These are phyloP conservation scores for Centruroides sculpturatus DNA, from an alignment of 1,140 invertebrate genomes.

Conservation along the genomic window DNA sequence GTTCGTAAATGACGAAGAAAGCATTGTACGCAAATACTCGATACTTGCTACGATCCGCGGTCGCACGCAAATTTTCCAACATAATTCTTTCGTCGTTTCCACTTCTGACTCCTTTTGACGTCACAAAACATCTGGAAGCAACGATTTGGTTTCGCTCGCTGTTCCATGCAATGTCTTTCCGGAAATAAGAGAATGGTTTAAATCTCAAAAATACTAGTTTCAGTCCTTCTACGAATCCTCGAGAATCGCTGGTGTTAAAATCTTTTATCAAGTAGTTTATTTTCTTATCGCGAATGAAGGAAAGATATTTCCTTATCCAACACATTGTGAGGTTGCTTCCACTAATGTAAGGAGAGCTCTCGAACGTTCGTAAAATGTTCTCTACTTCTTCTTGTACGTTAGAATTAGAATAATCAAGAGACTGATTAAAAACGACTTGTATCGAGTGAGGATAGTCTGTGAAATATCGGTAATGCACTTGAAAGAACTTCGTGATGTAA, in stretches of 20 bases:
- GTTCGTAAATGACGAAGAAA: too few species aligned
- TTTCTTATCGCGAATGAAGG: constrained; percentile 54
- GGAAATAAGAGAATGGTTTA: constrained; percentile 41
- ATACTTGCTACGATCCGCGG: too few species aligned
- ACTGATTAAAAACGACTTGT: constrained; percentile 66
- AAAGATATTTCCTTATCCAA: constrained; percentile 70
- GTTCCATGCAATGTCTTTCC: constrained; percentile 70
- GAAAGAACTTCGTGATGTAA: too few species aligned
- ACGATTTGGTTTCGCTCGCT: constrained; percentile 28
- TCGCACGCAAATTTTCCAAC: too few species aligned
- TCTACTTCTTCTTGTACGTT: constrained; percentile 59
- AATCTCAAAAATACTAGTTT: constrained; percentile 39
- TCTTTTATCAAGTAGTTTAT: constrained; percentile 44
- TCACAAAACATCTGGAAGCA: too few species aligned
- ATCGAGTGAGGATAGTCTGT: constrained; percentile 28
- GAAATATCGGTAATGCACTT: too few species aligned
- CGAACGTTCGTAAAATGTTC: constrained; percentile 56
- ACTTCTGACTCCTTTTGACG: too few species aligned
- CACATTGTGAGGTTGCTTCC: constrained; percentile 67
- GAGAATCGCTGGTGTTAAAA: constrained; percentile 53
- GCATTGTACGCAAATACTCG: too few species aligned
- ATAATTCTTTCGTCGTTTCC: too few species aligned
- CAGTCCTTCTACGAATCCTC: constrained; percentile 53
- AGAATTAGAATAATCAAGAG: constrained; percentile 70
- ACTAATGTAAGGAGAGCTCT: constrained; percentile 59